Base-by-base conservation (phyloP, 2,888 invertebrate genomes). In the Xanthorhoe designata region DNA sequence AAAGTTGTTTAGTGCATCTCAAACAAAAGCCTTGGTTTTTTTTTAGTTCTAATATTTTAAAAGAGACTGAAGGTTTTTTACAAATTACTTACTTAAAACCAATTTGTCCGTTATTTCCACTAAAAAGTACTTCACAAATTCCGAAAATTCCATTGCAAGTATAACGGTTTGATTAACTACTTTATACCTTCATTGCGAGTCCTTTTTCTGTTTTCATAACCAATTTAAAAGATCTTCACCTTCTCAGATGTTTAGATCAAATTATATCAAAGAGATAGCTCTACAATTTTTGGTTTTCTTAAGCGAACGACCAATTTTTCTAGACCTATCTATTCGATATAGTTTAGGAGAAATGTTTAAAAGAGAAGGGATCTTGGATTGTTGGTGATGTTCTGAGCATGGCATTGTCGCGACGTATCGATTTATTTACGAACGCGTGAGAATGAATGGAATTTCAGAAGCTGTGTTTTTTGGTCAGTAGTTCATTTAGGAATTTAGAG, bases 371-470 rank as follows among this genome's bases (percentile, higher is more conserved):
- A n/a, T 70, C 69, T 67, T 13, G 38, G 35, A 59, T 56, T 18
- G 49, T 18, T 72, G 62, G 75, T 61, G 55, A 50, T 62, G 18
- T 52, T 18, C 61, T 59, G 42, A 65, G 65, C 71, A 72, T 69
- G 74, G 66, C 70, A 68, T 72, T 64, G 53, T 72, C 68, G 72
- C 70, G 63, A 70, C 69, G 71, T 63, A 73, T 74, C 75, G 72
- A 75, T 75, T 76, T 72, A 73, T 68, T 70, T 68, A 62, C 68
- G 74, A 70, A 75, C 75, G 75, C 76, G 68, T 69, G 57, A 69
- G 72, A 69, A 76, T 74, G 72, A 72, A 74, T 66, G 71, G 74
- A 74, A 74, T 74, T 74, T 72, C 68, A 66, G 74, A 68, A 74
- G 71, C 67, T 66, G 35, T 29, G 70, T 75, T 74, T 75, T 65